Conservation (phyloP, 1,140 invertebrate species). For the Drosophila melanogaster region Release_6_plus_ISO1_MT NC_004354.4:5336001-5336500, state of each 20-base stretch:
- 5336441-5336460: constrained; percentile 3
- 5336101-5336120: neutral
- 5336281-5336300: constrained; percentile 44
- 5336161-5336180: neutral
- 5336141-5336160: constrained; percentile 19
- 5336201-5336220: neutral
- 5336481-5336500: constrained; percentile 28
- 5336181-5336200: constrained; percentile 27
- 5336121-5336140: constrained; percentile 18
- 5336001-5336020: neutral
- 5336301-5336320: constrained; percentile 55
- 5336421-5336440: neutral
- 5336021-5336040: neutral
- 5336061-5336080: no score
- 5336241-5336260: constrained; percentile 47
- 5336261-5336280: constrained; percentile 21
- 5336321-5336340: constrained; percentile 41
- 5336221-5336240: constrained; percentile 4
- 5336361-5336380: neutral
- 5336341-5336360: neutral
- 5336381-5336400: constrained; percentile 36
- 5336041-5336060: neutral
- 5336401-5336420: constrained; percentile 1
- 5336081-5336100: neutral
- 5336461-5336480: constrained; percentile 17